Evolutionary conservation across 2,888 invertebrate genomes (phyloP), one percentile per base, ranked within the genome.

Genomic region (Acronicta psi): DNA sequence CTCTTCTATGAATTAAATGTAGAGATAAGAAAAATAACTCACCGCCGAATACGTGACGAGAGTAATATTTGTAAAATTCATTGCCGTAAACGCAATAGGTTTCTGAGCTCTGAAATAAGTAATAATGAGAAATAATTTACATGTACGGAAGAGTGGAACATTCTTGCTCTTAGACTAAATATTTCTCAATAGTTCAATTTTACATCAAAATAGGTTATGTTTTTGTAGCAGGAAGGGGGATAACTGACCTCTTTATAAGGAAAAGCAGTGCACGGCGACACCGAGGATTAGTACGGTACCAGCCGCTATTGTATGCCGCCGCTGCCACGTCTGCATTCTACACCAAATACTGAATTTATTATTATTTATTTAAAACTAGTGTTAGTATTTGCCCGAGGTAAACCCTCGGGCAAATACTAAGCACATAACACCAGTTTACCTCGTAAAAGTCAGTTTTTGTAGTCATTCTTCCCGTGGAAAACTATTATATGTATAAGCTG

Each of bases 41-140:
- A 94, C 93, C 79, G 90, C 80, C 14, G 90, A 87, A 74, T 92
- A 93, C 1, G 93, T 93, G 0, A 89, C 85, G 0, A 93, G 85
- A 4, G 89, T 89, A 49, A 94, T 91, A 63, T 92, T 86, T 9
- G 92, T 93, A 55, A 93, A 93, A 54, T 89, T 89, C 92, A 92
- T 90, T 31, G 93, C 91, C 25, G 94, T 93, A 61, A 94, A 93
- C 0, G 92, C 92, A 59, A 92, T 86, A 7, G 90, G 90, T 63
- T 91, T 90, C 73, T 91, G 94, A 13, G 93, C 85, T 73, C 94
- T 93, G 87, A 63, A 86, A 84, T 20, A 47, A 11, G 18, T 36
- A 25, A 25, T 11, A 4, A 29, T 23, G 16, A 36, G n/a, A n/a
- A n/a, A n/a, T 11, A 17, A 16, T 38, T 13, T n/a, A 50, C 16